phyloP scores from a whole-genome alignment of 2,113 vertebrate species.

The Dryoscopus gambensis region DNA sequence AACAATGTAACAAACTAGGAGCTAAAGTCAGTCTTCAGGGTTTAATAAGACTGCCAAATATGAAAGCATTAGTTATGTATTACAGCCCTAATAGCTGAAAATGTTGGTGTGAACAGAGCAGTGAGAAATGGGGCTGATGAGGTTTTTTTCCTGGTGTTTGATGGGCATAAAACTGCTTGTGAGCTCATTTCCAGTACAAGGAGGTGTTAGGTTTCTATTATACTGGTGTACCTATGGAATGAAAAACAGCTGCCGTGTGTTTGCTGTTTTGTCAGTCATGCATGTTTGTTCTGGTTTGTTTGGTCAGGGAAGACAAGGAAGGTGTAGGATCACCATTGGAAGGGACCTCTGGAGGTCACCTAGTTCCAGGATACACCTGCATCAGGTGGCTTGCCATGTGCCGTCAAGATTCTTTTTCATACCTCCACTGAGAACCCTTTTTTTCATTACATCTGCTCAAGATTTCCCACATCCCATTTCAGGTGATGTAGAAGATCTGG shows the following conservation, averaged over 20 bases:
- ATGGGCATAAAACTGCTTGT: not conserved
- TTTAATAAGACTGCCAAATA: conserved; percentile 41
- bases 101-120: not conserved
- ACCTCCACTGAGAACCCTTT: not conserved
- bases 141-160: not conserved
- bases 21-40: conserved; percentile 19
- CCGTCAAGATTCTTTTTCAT: not conserved
- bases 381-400: not conserved
- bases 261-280: not conserved
- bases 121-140: not conserved
- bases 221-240: not conserved
- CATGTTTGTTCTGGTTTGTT: not conserved
- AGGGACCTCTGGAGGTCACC: not conserved
- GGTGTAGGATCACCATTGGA: not conserved
- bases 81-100: not conserved
- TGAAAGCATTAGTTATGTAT: conserved; percentile 32
- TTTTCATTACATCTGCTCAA: not conserved
- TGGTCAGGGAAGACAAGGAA: not conserved
- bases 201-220: not conserved
- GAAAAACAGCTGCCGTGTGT: not conserved
- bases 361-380: not conserved
- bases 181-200: not conserved
- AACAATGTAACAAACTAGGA: conserved; percentile 28
- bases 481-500: not conserved
- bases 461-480: not conserved